Base-by-base conservation (phyloP, 1,140 invertebrate genomes). In the Philotrypesis tridentata region DNA sequence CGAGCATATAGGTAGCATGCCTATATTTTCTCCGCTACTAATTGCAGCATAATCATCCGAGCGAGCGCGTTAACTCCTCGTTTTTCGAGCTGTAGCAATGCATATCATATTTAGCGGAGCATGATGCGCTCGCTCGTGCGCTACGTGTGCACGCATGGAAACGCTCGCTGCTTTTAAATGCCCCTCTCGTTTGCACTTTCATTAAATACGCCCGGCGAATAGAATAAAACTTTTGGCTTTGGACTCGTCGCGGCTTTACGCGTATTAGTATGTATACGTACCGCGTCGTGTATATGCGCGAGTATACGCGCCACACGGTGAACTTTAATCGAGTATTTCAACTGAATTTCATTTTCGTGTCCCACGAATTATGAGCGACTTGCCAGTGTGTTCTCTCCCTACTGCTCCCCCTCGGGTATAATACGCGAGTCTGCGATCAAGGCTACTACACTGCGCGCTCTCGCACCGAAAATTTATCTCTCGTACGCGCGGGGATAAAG, bases 311-410 rank as follows among this genome's bases (percentile, higher is more conserved):
- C n/a, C n/a, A n/a, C n/a, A 43, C 33, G 33, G 21, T 23, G 11
- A 31, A 76, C 73, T 63, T 76, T 37, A 76, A 76, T 76, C 40
- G 73, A 37, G 55, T 76, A 76, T 76, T n/a, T 76, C 73, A 31
- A 27, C 72, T 60, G 72, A 55, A 74, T 74, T 74, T 74, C 72
- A 74, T 74, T 74, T 74, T 74, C 72, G 48, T n/a, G n/a, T 60
- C 72, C 25, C 70, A 48, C 37, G 70, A 72, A 48, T 48, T 43
- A 72, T 27, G 37, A 40, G 40, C 48, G 48, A 5, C 21, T 5
- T 9, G 33, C 67, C 1, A 1, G 31, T 14, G 21, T 55, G 21
- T 55, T 5, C n/a, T n/a, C n/a, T n/a, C n/a, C n/a, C n/a, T n/a
- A n/a, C n/a, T n/a, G n/a, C n/a, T n/a, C n/a, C n/a, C n/a, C n/a